A percentile compares a stretch with the other conserved stretches of the same genome.
phyloP scores from a whole-genome alignment of 2,888 invertebrate genomes.

The Amphipoea oculea region DNA sequence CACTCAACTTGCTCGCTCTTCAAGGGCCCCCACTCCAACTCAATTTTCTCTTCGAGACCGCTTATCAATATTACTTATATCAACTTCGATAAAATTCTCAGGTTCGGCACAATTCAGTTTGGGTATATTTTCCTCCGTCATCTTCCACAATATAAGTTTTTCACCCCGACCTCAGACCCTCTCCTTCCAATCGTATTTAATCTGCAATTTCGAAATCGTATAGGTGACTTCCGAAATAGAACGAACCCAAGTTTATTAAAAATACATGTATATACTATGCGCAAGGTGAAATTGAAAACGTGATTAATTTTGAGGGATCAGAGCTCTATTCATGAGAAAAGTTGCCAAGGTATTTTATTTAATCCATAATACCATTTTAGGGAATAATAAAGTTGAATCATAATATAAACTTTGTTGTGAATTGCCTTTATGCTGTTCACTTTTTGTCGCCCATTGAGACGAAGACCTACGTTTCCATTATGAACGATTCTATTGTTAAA shows the following conservation, averaged over 20 bases:
- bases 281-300: conserved; percentile 47
- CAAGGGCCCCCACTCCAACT: conserved; percentile 74
- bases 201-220: conserved; percentile 49
- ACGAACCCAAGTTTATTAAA: conserved; percentile 38
- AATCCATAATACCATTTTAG: conserved; percentile 23
- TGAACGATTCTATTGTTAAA: conserved; percentile 14
- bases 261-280: conserved; percentile 5
- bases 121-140: conserved; percentile 54
- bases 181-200: conserved; percentile 45
- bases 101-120: conserved; percentile 59
- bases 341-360: conserved; percentile 32
- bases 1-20: conserved; percentile 70
- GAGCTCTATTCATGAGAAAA: conserved; percentile 37
- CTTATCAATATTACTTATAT: conserved; percentile 79
- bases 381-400: conserved; percentile 35
- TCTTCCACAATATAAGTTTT: conserved; percentile 50
- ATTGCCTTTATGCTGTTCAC: conserved; percentile 21
- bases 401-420: conserved; percentile 28
- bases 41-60: conserved; percentile 77
- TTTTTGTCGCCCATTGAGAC: conserved; percentile 13
- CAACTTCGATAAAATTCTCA: conserved; percentile 71
- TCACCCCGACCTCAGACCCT: conserved; percentile 22
- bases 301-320: conserved; percentile 53
- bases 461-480: not conserved
- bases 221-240: conserved; percentile 34